Conservation (phyloP, 2,888 invertebrate species). For the Sminthurides aquaticus region DNA sequence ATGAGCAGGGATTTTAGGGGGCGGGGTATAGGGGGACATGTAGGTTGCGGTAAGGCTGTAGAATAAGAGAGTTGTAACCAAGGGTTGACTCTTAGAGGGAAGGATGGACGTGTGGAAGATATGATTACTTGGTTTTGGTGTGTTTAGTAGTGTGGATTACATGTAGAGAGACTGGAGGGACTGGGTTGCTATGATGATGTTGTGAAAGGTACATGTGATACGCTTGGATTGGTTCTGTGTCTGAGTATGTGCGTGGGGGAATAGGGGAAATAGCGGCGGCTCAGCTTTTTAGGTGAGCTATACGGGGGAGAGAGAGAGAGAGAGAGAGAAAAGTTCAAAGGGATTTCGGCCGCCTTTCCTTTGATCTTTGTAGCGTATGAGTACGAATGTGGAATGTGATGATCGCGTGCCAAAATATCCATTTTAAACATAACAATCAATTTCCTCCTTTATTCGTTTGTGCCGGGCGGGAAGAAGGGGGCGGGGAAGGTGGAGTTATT, state of each 20-base stretch:
- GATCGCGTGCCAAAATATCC: slow-evolving; percentile 44
- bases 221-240: not conserved
- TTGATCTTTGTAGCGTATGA: slow-evolving; percentile 43
- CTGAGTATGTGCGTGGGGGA: not conserved
- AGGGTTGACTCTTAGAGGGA: too few species aligned
- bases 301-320: slow-evolving; percentile 14
- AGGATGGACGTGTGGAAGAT: too few species aligned
- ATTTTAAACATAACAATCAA: slow-evolving; percentile 43
- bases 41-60: too few species aligned
- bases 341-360: slow-evolving; percentile 37
- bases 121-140: too few species aligned
- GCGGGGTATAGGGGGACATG: too few species aligned
- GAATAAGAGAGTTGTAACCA: too few species aligned
- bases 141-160: too few species aligned
- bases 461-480: not conserved
- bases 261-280: too few species aligned
- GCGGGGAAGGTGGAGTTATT: slow-evolving; percentile 17
- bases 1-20: too few species aligned
- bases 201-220: not conserved
- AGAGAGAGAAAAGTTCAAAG: slow-evolving; percentile 38
- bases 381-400: slow-evolving; percentile 42
- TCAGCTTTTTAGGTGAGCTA: not conserved
- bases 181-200: too few species aligned
- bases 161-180: too few species aligned
- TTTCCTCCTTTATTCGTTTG: slow-evolving; percentile 23